Evolutionary conservation across 2,888 invertebrate genomes (phyloP), one percentile per base, ranked within the genome.

Genomic region (Metallyticus violacea): DNA sequence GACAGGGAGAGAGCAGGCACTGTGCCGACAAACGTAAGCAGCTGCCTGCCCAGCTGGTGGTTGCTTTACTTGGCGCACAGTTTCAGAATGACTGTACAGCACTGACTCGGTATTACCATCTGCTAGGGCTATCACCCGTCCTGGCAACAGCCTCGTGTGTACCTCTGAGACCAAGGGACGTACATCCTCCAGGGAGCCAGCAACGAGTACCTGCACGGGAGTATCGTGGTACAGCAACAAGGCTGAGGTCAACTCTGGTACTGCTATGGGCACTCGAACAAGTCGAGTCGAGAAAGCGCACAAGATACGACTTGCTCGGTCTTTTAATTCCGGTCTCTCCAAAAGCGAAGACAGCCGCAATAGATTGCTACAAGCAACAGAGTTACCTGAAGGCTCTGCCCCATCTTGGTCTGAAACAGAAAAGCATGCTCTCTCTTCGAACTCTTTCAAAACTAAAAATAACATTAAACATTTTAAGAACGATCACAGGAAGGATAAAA

Each of bases 341-440:
- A 95, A 94, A 90, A 97, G 95, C 0, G 95, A 94, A 0, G 96
- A 94, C 28, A 98, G 92, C 6, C 97, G 93, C 40, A 96, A 93
- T 25, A 98, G 92, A 92, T 99, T 99, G 90, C 94, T 94, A 26
- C 96, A 96, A 0, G 98, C 93, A 0, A 98, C 96, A 80, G 98
- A 98, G 91, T 99, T 99, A 62, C 98, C 97, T 77, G 96, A 96
- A 0, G 99, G 99, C 90, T 99, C 98, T 0, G 98, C 98, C 22
- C 98, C 98, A 91, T 99, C 99, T 92, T 97, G 97, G 91, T 97
- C 98, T 98, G 91, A 78, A 92, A 91, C 26, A 84, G 9, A 40
- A 29, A 81, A 62, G n/a, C 9, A 83, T 30, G n/a, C n/a, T n/a
- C n/a, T n/a, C n/a, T n/a, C n/a, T n/a, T n/a, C n/a, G n/a, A n/a